Evolutionary conservation across 2,888 invertebrate genomes (phyloP).

Genomic region (Allygus modestus): DNA sequence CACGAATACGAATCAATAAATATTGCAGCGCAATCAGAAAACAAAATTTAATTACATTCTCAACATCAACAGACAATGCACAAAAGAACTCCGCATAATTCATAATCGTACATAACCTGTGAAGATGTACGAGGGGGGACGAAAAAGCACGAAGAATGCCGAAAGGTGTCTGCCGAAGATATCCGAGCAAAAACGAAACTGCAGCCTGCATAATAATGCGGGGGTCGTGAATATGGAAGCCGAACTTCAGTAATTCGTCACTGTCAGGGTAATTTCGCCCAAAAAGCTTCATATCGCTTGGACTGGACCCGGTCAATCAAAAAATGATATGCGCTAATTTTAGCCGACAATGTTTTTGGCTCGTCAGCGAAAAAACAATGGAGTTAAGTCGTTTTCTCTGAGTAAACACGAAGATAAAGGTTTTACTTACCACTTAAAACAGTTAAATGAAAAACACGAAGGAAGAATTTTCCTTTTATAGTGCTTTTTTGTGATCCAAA

Average conservation of each 20-base stretch:
- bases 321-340: neutral
- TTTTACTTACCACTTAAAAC: too few relatives aligned
- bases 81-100: constrained; percentile 13
- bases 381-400: too few relatives aligned
- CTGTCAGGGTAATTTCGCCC: constrained; percentile 14
- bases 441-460: too few relatives aligned
- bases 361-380: neutral
- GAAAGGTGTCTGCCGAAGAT: constrained; percentile 48
- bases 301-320: constrained; percentile 18
- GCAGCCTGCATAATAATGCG: constrained; percentile 9
- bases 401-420: too few relatives aligned
- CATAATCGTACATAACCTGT: constrained; percentile 47
- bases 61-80: constrained; percentile 14
- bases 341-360: neutral
- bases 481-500: too few relatives aligned
- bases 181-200: constrained; percentile 34
- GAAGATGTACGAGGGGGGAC: constrained; percentile 40
- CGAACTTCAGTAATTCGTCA: constrained; percentile 20
- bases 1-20: neutral
- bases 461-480: too few relatives aligned
- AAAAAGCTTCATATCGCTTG: constrained; percentile 17
- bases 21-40: neutral
- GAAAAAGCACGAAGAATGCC: constrained; percentile 54
- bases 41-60: constrained; percentile 5
- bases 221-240: constrained; percentile 18